These are phyloP conservation scores for Pitangus sulphuratus DNA, from an alignment of 2,797 vertebrate genomes.

Conservation along the genomic window DNA sequence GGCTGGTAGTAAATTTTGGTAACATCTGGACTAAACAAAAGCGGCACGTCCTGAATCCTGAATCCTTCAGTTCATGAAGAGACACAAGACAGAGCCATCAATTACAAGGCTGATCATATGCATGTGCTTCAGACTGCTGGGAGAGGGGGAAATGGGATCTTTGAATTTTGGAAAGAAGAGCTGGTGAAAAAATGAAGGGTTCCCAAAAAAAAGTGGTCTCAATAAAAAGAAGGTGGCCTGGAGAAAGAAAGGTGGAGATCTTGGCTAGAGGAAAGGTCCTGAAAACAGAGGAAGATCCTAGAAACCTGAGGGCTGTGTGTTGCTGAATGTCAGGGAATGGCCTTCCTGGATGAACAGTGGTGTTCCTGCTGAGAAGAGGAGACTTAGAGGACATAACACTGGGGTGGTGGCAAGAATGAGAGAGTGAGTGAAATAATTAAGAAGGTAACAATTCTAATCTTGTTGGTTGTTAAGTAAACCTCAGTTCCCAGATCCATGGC, in stretches of 20 bases:
- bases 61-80: background rate
- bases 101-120: rapidly evolving
- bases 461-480: background rate
- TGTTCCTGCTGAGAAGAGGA: background rate
- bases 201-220: background rate
- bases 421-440: background rate
- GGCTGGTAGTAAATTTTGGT: background rate
- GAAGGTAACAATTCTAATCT: background rate
- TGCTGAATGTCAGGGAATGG: background rate
- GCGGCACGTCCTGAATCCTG: background rate
- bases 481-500: background rate
- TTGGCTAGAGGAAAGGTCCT: background rate
- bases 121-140: background rate
- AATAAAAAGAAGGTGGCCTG: background rate
- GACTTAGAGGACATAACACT: background rate
- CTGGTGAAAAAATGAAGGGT: background rate
- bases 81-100: background rate
- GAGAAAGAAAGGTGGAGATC: background rate
- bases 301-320: background rate
- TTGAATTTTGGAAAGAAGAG: background rate
- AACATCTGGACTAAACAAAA: background rate
- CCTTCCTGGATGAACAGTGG: background rate
- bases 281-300: background rate
- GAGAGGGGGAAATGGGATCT: background rate
- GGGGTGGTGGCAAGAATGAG: background rate